Evolutionary conservation across 37 sponge, comb jelly and placozoan species (phyloP), one percentile per base, ranked within the genome.

Genomic region (Ianthella basta): DNA sequence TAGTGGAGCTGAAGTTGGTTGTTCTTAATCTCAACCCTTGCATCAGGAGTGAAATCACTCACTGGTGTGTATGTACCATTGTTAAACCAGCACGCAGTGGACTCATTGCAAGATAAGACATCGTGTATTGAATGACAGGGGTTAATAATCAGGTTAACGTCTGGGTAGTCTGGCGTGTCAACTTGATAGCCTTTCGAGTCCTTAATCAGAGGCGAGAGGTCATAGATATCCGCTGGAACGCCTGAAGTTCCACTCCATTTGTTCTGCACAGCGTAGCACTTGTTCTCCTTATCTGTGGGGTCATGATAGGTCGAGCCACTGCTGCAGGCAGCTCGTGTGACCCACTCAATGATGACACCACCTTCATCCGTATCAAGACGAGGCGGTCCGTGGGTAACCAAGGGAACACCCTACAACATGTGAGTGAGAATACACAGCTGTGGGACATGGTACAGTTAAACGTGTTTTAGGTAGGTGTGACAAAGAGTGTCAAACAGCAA

Each of bases 241-340:
- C 93, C 93, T 56, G 32, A 21, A 3, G 75, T 81, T 3, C 15
- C 63, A 35, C 80, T 80, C 21, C 73, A 32, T 53, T 61, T 63
- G 13, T 73, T 32, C 29, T 85, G 60, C 27, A 93, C 29, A 36
- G 69, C 36, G 54, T 93, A 93, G 63, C 93, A 93, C 41, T 93
- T 93, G 69, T 55, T 84, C 85, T 93, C 90, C 30, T 66, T 33
- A 3, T 0, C 40, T n/a, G 82, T 61, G 32, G 72, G 59, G 24
- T 65, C 59, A 12, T 8, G 50, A 8, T 44, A 44, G 8, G 67
- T 16, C 20, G 79, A 40, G 54, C 15, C 44, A 2, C 35, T 72
- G 74, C 73, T 83, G 40, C 93, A 93, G 40, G 83, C 93, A 3
- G 93, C 90, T 19, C 86, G 84, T 18, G 93, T 93, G 59, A 86